Base-by-base conservation (phyloP, 2,888 invertebrate species). In the Tenodera sinensis region DNA sequence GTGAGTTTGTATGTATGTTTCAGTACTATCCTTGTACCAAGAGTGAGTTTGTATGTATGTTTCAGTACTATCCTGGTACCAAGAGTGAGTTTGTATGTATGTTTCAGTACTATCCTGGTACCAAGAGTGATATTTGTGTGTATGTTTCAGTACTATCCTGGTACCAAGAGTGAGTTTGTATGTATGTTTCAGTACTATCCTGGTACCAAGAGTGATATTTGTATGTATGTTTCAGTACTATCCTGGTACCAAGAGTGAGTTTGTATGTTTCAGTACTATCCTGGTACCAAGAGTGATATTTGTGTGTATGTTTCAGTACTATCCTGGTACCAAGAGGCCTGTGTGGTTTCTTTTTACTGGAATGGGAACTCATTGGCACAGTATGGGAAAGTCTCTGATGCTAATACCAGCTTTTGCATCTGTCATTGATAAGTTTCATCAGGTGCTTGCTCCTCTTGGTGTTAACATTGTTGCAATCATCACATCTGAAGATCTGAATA, bases 261-360 rank as follows among this genome's bases (percentile, higher is more conserved):
- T 1, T 71, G 54, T 71, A 42, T 71, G 20, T 71, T 71, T 20
- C 94, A 95, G 91, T 95, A 96, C 92, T 95, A 94, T 92, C 94
- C 95, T 0, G 96, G 96, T 0, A 93, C 94, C 0, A 94, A 94
- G 88, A 42, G 42, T 42, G 42, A 71, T 71, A 20, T 20, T 71
- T 71, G 14, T 71, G 4, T 71, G 54, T 71, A 42, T 71, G 20
- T 71, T 71, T 20, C 94, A 95, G 91, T 95, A 96, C 92, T 95
- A 94, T 92, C 94, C 95, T 0, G 96, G 96, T 0, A 93, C 94
- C 0, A 94, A 94, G 88, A 94, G 96, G 0, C 97, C 98, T 2
- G 94, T 98, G 1, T 98, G 98, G 96, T 98, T 97, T 93, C 96
- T 98, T 83, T 98, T 98, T 94, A 97, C 98, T 88, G 98, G 98